Percentiles rank a stretch among this genome's conserved stretches.
Evolutionary conservation across 2,797 vertebrate genomes (phyloP).

Genomic region (Phrynocephalus guinanensis): DNA sequence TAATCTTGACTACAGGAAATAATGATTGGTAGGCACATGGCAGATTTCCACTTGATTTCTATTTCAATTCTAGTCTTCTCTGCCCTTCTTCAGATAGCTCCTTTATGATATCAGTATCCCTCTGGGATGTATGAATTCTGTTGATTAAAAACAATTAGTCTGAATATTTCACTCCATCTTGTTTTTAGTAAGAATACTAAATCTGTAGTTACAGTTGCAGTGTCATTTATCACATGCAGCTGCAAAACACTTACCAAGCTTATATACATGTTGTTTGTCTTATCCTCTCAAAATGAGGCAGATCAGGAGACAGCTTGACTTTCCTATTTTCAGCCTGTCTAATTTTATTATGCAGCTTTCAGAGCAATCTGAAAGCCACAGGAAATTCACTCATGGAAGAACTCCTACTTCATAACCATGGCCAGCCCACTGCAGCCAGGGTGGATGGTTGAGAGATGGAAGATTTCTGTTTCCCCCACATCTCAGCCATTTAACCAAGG

Average conservation of each 20-base stretch:
- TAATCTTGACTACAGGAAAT: slow-evolving; percentile 11
- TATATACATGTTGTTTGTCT: background rate
- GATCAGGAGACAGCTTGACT: background rate
- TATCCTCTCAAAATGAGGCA: background rate
- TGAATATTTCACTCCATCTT: background rate
- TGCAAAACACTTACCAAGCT: too few species aligned
- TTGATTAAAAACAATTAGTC: slow-evolving; percentile 46
- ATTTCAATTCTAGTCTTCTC: background rate
- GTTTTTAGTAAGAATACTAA: background rate
- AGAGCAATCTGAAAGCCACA: background rate
- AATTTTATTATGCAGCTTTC: background rate
- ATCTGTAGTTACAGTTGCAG: background rate
- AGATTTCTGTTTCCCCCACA: background rate
- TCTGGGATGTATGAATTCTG: background rate
- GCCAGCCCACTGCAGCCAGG: background rate
- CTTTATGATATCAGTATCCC: slow-evolving; percentile 20
- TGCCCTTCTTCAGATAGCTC: slow-evolving; percentile 49
- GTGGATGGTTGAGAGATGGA: background rate
- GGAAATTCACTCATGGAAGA: background rate
- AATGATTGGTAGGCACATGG: slow-evolving; percentile 1
- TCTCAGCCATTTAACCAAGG: background rate
- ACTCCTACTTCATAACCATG: background rate
- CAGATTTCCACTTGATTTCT: slow-evolving; percentile 37
- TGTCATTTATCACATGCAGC: background rate
- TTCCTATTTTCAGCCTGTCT: background rate